Evolutionary conservation across 2,113 vertebrate species (phyloP).

Genomic region (Narcine bancroftii): DNA sequence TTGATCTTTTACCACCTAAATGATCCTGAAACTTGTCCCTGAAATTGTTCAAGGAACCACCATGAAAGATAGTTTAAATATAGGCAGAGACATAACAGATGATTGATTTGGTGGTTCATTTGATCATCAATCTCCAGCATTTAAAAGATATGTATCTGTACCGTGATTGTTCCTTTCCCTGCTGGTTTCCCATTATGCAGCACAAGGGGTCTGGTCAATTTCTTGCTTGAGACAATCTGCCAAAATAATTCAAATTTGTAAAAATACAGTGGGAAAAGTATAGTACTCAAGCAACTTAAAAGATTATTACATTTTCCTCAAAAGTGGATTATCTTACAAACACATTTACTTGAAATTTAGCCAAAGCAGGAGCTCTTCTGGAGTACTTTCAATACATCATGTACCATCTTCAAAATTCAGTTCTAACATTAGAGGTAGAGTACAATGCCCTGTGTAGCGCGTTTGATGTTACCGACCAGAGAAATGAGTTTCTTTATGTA

Average conservation of each 20-base stretch:
- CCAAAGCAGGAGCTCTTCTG: too few relatives aligned
- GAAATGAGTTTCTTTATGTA: too few relatives aligned
- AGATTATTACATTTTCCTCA: not conserved
- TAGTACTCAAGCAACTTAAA: too few relatives aligned
- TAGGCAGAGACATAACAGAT: not conserved
- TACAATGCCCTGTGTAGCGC: too few relatives aligned
- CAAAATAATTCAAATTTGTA: constrained; percentile 43
- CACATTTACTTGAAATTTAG: not conserved
- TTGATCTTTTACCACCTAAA: not conserved
- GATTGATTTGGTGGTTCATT: not conserved
- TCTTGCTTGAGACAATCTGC: constrained; percentile 83
- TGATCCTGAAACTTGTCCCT: not conserved
- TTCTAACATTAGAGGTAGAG: too few relatives aligned
- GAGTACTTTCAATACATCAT: too few relatives aligned
- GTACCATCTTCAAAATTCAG: too few relatives aligned
- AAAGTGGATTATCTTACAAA: not conserved
- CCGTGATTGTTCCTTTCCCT: constrained; percentile 79
- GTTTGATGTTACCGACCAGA: too few relatives aligned
- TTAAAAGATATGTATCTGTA: constrained; percentile 45
- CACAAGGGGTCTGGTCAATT: constrained; percentile 66
- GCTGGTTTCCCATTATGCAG: constrained; percentile 74
- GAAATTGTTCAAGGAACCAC: too few relatives aligned
- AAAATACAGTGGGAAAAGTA: not conserved
- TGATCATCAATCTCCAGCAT: not conserved
- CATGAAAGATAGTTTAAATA: not conserved